Base-by-base conservation (phyloP, 2,797 vertebrate species). In the Danio tinwini region DNA sequence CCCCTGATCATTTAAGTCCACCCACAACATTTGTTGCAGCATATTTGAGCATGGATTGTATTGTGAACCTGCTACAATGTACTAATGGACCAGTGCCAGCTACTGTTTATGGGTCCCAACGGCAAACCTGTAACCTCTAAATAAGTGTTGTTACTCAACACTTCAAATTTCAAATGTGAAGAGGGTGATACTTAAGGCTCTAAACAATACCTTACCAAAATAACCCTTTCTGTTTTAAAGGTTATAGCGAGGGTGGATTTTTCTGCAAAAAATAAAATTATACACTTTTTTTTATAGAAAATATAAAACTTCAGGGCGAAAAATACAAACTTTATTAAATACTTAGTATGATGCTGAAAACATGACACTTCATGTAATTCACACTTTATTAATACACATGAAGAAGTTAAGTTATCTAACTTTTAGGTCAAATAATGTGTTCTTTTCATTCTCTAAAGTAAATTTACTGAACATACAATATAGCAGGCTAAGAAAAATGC, bases 91-190 rank as follows among this genome's bases (percentile, higher is more conserved):
- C 17, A 45, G 8, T 61, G 53, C 55, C 58, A 58, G 13, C 42
- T 45, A 58, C 42, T 74, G 71, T 47, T 49, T 49, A 49, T 11
- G 59, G 55, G 16, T 58, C 55, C 45, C 71, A 49, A 49, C 13
- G 13, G 53, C 19, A 58, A 49, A 58, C 40, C 55, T 45, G 55
- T 5, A 58, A 58, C 42, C 55, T 5, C 5, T 45, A 55, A 58
- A 17, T 49, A 61, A 58, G 71, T 58, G 58, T 61, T 74, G 37
- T 42, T 70, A 70, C 50, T 42, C 50, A 55, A 29, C 29, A 29
- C 29, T 29, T 29, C 29, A 29, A 29, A 29, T 70, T 70, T 70
- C 11, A 70, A 40, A 70, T 70, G n/a, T 55, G 49, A 70, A 55
- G 50, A 70, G 37, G n/a, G 50, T 70, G 68, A 40, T 74, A 40